Evolutionary conservation across 1,140 invertebrate genomes (phyloP), one percentile per base, ranked within the genome.

Genomic region (Apis dorsata): DNA sequence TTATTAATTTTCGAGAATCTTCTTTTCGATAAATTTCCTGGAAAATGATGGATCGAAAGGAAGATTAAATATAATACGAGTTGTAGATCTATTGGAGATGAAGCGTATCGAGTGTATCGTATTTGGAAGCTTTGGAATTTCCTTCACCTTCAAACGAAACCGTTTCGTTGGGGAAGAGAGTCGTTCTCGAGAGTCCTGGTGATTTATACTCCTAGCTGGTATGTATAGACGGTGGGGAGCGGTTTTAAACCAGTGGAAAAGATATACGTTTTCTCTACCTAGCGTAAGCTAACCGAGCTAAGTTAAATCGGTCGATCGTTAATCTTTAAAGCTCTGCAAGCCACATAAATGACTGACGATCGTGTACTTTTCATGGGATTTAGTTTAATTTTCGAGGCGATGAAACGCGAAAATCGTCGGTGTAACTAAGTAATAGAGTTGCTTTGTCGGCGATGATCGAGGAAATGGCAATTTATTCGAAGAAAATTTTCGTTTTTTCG

Each of bases 241-340:
- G 34, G 34, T 81, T 90, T 92, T 92, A 63, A 88, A 34, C 17
- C 81, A 51, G 11, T 28, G 60, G 81, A 59, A 69, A 28, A 79
- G 75, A 83, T 65, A 71, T 79, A 83, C 34, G 76, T 72, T 79
- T 79, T 59, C 75, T 66, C 81, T 24, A 53, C 53, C 51, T 44
- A 44, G 34, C 59, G 51, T 68, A 34, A 28, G 66, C 72, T 2
- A 69, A 70, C 66, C 51, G 17, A 72, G 51, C 34, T 15, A 34
- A 63, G 68, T 83, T 71, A 66, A 79, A 83, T 79, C 76, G 81
- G 60, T 72, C 81, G 81, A 66, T 72, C 81, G 76, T 83, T 83
- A 79, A 83, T 83, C 81, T 72, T 79, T 71, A 83, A 71, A 78
- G 68, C 57, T 66, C 28, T 24, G 51, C 75, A 28, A 17, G 34